Percentiles rank a stretch among this genome's conserved stretches.
These are phyloP conservation scores for Actinia equina DNA, from an alignment of 64 coral and sea anemone genomes.

Conservation along the genomic window DNA sequence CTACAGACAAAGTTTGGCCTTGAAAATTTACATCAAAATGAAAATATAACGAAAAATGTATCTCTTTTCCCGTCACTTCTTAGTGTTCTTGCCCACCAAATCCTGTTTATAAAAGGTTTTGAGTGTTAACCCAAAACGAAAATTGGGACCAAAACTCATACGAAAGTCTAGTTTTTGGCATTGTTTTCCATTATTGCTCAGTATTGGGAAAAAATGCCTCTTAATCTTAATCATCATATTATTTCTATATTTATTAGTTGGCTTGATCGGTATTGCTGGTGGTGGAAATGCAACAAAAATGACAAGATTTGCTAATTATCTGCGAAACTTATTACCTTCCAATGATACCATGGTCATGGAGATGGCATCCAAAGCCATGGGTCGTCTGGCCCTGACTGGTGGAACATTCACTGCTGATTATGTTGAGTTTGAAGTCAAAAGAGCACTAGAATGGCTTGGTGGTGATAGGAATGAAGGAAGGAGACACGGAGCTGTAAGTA, in stretches of 20 bases:
- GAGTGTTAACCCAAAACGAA: no score
- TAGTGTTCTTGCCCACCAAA: no score
- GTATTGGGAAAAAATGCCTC: no score
- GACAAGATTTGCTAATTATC: conserved; percentile 95
- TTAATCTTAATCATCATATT: background rate
- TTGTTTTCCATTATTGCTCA: no score
- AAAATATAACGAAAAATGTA: no score
- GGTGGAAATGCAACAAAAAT: conserved; percentile 92
- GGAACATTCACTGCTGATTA: conserved; percentile 98
- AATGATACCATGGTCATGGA: conserved; percentile 97
- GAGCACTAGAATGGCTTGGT: conserved; percentile 91
- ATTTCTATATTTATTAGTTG: conserved; percentile 49
- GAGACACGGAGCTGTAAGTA: conserved; percentile 86
- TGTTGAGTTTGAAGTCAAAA: conserved; percentile 96
- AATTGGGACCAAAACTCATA: no score
- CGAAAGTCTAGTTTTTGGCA: no score
- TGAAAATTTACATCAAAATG: no score
- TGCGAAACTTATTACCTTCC: conserved; percentile 88
- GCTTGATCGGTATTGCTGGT: conserved; percentile 85
- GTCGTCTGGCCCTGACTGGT: conserved; percentile 79
- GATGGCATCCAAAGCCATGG: conserved; percentile 94
- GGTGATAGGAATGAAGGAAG: conserved; percentile 90
- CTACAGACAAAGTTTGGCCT: no score
- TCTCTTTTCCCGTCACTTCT: no score
- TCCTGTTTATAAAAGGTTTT: no score